These are phyloP conservation scores for Archaeoteleia sp. DNA, from an alignment of 2,888 invertebrate genomes.

Conservation along the genomic window DNA sequence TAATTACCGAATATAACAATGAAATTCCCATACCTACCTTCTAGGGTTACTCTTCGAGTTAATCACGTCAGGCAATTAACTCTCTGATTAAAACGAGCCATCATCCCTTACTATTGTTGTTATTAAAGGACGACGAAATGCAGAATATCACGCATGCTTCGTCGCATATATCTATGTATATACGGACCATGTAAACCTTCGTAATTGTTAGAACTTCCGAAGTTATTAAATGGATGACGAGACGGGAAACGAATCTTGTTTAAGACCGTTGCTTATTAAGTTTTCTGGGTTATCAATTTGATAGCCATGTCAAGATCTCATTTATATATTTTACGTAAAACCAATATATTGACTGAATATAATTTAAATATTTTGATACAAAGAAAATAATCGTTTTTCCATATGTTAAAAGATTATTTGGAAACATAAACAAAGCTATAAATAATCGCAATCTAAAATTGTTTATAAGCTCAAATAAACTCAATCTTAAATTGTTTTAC, in stretches of 20 bases:
- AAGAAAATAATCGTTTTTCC: too few relatives aligned
- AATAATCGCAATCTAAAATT: too few relatives aligned
- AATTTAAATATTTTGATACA: too few relatives aligned
- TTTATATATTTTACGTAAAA: too few relatives aligned
- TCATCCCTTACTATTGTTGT: slow-evolving; percentile 67
- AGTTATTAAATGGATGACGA: slow-evolving; percentile 65
- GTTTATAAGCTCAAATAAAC: too few relatives aligned
- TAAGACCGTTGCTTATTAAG: slow-evolving; percentile 61
- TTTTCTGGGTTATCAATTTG: slow-evolving; percentile 56
- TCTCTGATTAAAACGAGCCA: slow-evolving; percentile 69
- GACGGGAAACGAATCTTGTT: slow-evolving; percentile 59
- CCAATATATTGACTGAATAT: too few relatives aligned
- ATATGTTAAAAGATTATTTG: too few relatives aligned
- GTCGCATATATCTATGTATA: slow-evolving; percentile 20
- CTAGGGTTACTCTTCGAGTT: slow-evolving; percentile 60
- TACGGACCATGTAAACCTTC: slow-evolving; percentile 36
- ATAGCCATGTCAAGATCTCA: too few relatives aligned
- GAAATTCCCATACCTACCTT: slow-evolving; percentile 28
- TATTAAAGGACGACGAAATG: slow-evolving; percentile 59
- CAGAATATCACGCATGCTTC: slow-evolving; percentile 25
- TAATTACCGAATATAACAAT: slow-evolving; percentile 68
- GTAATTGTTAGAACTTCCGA: slow-evolving; percentile 62
- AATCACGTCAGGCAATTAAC: slow-evolving; percentile 69
- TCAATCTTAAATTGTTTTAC: too few relatives aligned
- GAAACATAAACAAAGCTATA: too few relatives aligned